Evolutionary conservation across 1,140 invertebrate genomes (phyloP), one percentile per base, ranked within the genome.

Genomic region (Ericerus pela): DNA sequence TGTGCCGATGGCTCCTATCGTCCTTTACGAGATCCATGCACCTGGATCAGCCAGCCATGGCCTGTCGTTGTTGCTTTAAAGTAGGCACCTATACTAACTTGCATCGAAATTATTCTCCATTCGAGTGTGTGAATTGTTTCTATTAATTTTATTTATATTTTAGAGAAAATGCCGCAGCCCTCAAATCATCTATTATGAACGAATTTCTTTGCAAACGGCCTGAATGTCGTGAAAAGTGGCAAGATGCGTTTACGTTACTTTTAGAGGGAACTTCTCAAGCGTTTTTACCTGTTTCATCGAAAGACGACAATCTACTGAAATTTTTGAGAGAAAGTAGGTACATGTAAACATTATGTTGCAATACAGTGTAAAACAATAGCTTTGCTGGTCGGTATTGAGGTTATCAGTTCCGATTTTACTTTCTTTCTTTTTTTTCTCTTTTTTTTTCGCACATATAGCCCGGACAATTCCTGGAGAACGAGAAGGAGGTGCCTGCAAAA

Each of bases 1-100:
- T 90, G 86, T 67, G 73, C 76, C n/a, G 75, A 85, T 67, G 82
- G 81, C 4, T 71, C 70, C 1, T 60, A 74, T 0, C 56, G 63
- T 1, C 59, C 69, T 0, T 61, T 79, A 4, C 56, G 68, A 0
- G 62, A 60, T 56, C 75, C 76, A 10, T 81, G 79, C 61, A 60
- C 71, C 16, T 78, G 79, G 75, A 67, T 78, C 1, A 69, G 68
- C 30, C 76, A 80, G 63, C 76, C 77, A 5, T 78, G 77, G 73
- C 66, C 67, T 12, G 65, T 72, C 0, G 61, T 81, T 2, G 66
- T 77, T 0, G 68, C 73, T n/a, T 68, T 66, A 58, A 71, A 66
- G 77, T 79, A 68, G 69, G 71, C n/a, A 16, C 5, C 37, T 41
- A 33, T n/a, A n/a, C n/a, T n/a, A n/a, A n/a, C n/a, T n/a, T n/a